Base-by-base conservation (phyloP, 2,888 invertebrate species). In the Zeuzera pyrina region DNA sequence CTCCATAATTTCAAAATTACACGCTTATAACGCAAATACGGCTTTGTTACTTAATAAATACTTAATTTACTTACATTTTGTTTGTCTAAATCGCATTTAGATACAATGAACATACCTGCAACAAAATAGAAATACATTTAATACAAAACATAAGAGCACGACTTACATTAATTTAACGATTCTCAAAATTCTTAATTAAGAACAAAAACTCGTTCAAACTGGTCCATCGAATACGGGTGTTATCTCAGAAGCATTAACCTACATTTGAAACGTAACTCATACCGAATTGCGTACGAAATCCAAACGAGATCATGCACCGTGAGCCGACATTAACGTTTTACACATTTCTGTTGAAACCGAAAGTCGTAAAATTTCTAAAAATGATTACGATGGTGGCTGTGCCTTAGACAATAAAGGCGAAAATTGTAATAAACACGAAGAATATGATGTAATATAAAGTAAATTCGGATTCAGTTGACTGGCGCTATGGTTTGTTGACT, bases 191-290 rank as follows among this genome's bases (percentile, higher is more conserved):
- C 39, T 43, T 43, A 43, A 46, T 47, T 29, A 31, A 42, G 37
- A 46, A 22, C 8, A 15, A 15, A 33, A 25, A 32, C n/a, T 22
- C 12, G 12, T 21, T 30, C 10, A 19, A 19, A 11, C 29, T 3
- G 19, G 31, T 48, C 51, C 55, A 56, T 59, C 52, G 53, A 34
- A 34, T 29, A 46, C 40, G 48, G n/a, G 39, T 40, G 42, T 40
- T 64, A 63, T 63, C 66, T 60, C 48, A 54, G 55, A 59, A 47
- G 38, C 68, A 73, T 78, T 79, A 78, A 76, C 79, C 81, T 56
- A 81, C 63, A 71, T 78, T 46, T 48, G 53, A 64, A 61, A 48
- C 49, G 60, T 66, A 62, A 64, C 55, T 62, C 61, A 59, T 65
- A 70, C 61, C 51, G 43, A 48, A 66, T 77, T 76, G 71, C 72